Conservation (phyloP, 2,113 vertebrate species). For the Furnarius figulus region DNA sequence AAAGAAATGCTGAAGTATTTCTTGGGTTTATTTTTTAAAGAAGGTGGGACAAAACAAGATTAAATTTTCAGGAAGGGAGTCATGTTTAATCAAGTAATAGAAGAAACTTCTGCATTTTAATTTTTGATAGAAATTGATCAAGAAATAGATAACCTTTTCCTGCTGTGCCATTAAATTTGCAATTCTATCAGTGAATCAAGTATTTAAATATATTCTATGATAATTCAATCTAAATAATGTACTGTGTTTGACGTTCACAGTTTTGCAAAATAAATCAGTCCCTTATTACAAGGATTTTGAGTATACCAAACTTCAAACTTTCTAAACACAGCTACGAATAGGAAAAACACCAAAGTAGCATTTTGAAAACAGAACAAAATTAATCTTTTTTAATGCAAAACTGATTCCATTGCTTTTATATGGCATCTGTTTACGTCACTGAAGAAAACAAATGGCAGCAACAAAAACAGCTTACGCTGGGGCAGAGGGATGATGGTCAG, state of each 20-base stretch:
- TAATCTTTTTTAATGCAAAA: neutral
- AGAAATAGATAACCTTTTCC: neutral
- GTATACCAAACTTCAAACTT: neutral
- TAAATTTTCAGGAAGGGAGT: neutral
- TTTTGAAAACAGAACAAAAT: neutral
- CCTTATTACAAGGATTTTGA: neutral
- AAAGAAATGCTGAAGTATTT: neutral
- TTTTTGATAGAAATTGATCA: neutral
- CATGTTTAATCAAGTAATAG: neutral
- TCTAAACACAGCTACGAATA: neutral
- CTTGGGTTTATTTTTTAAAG: neutral
- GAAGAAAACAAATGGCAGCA: neutral
- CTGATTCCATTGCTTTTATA: neutral
- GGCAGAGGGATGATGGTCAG: neutral
- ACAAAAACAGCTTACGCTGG: neutral
- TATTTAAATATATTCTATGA: neutral
- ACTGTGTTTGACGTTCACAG: neutral
- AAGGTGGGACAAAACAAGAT: neutral
- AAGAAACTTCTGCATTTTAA: neutral
- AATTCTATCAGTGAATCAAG: neutral
- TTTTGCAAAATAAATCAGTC: neutral
- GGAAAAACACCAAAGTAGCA: rapidly evolving
- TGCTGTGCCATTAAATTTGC: neutral
- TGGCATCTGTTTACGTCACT: neutral
- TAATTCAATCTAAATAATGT: neutral